Conservation (phyloP, 1,140 invertebrate genomes). For the Drosophila triauraria region DNA sequence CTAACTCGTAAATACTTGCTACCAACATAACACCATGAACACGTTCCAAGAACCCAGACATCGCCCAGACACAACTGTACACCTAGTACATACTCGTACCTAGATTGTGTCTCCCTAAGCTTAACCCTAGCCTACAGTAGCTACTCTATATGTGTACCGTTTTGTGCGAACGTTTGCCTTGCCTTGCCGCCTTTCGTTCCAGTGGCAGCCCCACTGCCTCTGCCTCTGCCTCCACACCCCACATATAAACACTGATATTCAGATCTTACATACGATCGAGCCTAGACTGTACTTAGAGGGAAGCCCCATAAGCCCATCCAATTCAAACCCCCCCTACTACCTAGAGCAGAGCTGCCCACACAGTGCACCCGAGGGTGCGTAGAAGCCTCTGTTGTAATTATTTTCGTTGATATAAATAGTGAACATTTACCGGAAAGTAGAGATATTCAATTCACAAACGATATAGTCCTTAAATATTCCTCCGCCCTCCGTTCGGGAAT, state of each 20-base stretch:
- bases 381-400: conserved; percentile 6
- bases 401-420: conserved; percentile 76
- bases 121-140: conserved; percentile 25
- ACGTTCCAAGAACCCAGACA: conserved; percentile 20
- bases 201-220: conserved; percentile 1
- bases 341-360: conserved; percentile 5
- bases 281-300: not conserved
- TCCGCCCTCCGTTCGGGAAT: conserved; percentile 33
- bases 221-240: not conserved
- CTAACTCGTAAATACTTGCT: conserved; percentile 53
- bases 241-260: conserved; percentile 10
- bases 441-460: conserved; percentile 57
- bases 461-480: conserved; percentile 78
- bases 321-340: not conserved
- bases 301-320: not conserved
- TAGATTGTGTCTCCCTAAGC: conserved; percentile 15
- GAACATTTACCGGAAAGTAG: conserved; percentile 84
- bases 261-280: not conserved
- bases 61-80: conserved; percentile 37
- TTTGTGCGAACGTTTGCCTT: conserved; percentile 33
- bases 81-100: conserved; percentile 35
- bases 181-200: conserved; percentile 36
- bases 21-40: conserved; percentile 19
- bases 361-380: not conserved
- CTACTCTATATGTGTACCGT: conserved; percentile 12